A percentile compares a stretch with the other conserved stretches of the same genome.
These are phyloP conservation scores for Etheostoma spectabile DNA, from an alignment of 2,113 vertebrate genomes.

Conservation along the genomic window DNA sequence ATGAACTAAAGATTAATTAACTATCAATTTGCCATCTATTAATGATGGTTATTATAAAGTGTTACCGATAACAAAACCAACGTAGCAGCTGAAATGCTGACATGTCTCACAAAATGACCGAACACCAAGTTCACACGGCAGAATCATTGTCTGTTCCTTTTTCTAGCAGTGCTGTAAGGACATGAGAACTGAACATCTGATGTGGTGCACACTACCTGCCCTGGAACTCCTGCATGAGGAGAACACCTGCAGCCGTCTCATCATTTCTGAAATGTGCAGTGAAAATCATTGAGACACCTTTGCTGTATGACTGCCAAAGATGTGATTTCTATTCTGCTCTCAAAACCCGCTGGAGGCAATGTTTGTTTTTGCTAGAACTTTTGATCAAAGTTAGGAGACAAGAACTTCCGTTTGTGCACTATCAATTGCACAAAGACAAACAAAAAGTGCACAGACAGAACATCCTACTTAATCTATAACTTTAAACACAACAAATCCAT, in stretches of 20 bases:
- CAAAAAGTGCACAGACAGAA: constrained; percentile 1
- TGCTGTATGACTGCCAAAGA: constrained; percentile 22
- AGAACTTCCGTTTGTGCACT: neutral
- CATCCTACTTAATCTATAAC: constrained; percentile 19
- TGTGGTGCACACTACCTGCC: constrained; percentile 30
- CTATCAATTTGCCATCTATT: too few relatives aligned
- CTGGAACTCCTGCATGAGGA: constrained; percentile 20
- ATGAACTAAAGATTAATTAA: too few relatives aligned
- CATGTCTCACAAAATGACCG: constrained; percentile 32
- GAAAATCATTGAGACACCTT: constrained; percentile 60
- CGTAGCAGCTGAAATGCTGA: constrained; percentile 25
- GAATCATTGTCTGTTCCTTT: constrained; percentile 22
- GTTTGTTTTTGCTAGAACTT: constrained; percentile 26
- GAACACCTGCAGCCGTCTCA: constrained; percentile 70
- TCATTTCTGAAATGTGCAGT: constrained; percentile 55
- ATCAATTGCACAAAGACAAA: neutral
- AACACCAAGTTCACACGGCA: constrained; percentile 32
- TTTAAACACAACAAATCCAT: constrained; percentile 62
- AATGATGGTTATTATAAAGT: too few relatives aligned
- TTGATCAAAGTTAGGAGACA: constrained; percentile 11
- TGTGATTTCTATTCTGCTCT: constrained; percentile 27
- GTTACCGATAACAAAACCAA: constrained; percentile 36
- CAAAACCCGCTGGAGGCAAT: neutral
- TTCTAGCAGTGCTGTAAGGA: neutral
- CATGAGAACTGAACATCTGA: constrained; percentile 60